These are phyloP conservation scores for Pseudopleuronectes americanus DNA, from an alignment of 2,797 vertebrate species.

Conservation along the genomic window DNA sequence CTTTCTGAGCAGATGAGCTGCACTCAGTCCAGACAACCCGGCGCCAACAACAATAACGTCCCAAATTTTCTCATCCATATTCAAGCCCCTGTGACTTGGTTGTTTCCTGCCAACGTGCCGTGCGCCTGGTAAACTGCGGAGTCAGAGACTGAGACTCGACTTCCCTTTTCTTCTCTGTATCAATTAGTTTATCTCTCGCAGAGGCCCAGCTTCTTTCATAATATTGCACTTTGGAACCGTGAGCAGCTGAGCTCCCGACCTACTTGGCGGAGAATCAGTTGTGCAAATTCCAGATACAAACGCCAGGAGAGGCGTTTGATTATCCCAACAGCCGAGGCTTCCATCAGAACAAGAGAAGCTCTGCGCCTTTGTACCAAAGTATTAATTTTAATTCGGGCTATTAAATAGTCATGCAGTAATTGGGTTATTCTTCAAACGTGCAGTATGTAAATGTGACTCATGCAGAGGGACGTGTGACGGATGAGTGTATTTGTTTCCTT, in stretches of 20 bases:
- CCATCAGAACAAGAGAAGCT: constrained; percentile 1
- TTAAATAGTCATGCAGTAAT: neutral
- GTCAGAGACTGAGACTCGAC: neutral
- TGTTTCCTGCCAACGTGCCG: constrained; percentile 2
- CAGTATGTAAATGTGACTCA: neutral
- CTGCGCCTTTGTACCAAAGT: neutral
- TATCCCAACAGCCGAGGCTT: constrained; percentile 1
- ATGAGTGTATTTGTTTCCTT: no score
- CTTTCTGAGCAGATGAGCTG: constrained; percentile 73
- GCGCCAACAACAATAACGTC: constrained; percentile 83
- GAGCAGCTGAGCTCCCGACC: constrained; percentile 43
- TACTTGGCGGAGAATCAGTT: constrained; percentile 36
- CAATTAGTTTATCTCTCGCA: constrained; percentile 33
- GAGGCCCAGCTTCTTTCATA: constrained; percentile 38
- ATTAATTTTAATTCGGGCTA: neutral
- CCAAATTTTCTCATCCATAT: constrained; percentile 75
- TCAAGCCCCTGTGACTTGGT: neutral
- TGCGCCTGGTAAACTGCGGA: neutral
- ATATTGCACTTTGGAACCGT: constrained; percentile 62
- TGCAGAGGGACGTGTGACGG: no score
- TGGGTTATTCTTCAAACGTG: neutral
- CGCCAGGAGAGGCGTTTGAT: constrained; percentile 11
- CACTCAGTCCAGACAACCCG: constrained; percentile 81
- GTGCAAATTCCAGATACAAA: constrained; percentile 24
- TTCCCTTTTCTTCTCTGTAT: constrained; percentile 16